Percentiles rank a stretch among this genome's conserved stretches.
Conservation (phyloP, 1,140 invertebrate genomes). For the Cotesia vestalis region DNA sequence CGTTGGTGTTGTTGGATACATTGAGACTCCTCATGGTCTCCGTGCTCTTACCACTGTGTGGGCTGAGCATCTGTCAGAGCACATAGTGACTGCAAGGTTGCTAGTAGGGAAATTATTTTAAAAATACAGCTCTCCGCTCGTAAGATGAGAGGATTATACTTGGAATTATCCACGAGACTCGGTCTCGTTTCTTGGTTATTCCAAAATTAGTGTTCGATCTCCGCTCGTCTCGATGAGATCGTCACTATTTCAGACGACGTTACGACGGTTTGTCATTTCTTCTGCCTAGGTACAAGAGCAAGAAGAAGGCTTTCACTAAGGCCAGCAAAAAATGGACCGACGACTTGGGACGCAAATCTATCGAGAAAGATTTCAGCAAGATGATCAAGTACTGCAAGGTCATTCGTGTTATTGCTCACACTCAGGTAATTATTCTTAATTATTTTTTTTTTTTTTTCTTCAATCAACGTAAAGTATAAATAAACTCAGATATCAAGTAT, state of each 20-base stretch:
- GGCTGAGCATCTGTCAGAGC: slow-evolving; percentile 98
- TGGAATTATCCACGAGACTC: slow-evolving; percentile 43
- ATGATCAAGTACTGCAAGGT: slow-evolving; percentile 99
- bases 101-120: no score
- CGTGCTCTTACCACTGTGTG: slow-evolving; percentile 94
- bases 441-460: no score
- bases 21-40: slow-evolving; percentile 97
- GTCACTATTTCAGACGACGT: slow-evolving; percentile 47
- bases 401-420: slow-evolving; percentile 96
- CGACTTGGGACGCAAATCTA: slow-evolving; percentile 93
- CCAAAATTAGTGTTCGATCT: slow-evolving; percentile 50
- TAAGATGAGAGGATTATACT: slow-evolving; percentile 51
- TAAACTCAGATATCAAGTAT: no score
- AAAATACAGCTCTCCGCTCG: no score
- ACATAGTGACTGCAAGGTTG: slow-evolving; percentile 99
- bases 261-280: slow-evolving; percentile 44
- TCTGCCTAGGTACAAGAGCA: slow-evolving; percentile 93
- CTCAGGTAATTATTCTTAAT: slow-evolving; percentile 77
- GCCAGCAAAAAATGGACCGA: slow-evolving; percentile 98
- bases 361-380: slow-evolving; percentile 95
- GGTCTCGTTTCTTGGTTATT: slow-evolving; percentile 38
- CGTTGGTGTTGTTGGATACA: slow-evolving; percentile 98
- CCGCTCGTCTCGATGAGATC: slow-evolving; percentile 55
- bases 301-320: slow-evolving; percentile 99
- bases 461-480: no score